Base-by-base conservation (phyloP, 2,888 invertebrate species). In the Sclerodermus sp. region DNA sequence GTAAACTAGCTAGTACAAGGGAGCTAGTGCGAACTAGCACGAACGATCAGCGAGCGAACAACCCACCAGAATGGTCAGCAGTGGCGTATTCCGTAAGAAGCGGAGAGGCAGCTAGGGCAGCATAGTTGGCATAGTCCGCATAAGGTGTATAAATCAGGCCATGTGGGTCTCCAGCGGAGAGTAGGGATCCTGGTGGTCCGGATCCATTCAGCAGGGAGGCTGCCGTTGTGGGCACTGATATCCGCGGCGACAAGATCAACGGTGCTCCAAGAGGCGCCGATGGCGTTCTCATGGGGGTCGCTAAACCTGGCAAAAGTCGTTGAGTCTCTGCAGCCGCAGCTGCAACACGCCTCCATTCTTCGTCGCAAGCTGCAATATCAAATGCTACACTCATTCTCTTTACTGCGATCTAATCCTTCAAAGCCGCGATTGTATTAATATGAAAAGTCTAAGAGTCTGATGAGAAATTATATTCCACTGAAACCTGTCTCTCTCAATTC, bases 61-160 rank as follows among this genome's bases (percentile, higher is more conserved):
- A 90, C 94, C 93, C 93, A 94, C 94, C 94, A 86, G 92, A 89
- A 87, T 93, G 92, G 84, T 93, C 93, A 77, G 93, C 89, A 64
- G 85, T 82, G 67, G 89, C 88, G 84, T 92, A 91, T 80, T 91
- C 89, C 67, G 90, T 87, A 78, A 91, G 87, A 67, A 91, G 84
- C 62, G 91, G 92, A 70, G 90, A 90, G 50, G 86, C 86, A 53
- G 83, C 83, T 70, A 93, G 83, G 54, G 93, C 91, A 14, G 93
- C 91, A 81, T 94, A 94, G 81, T 93, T 91, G 78, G 89, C 90
- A 81, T 93, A 94, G 78, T 94, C 93, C 48, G 88, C 87, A 77
- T 93, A 94, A 37, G 90, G 89, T 14, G 90, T 87, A 83, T 94
- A 95, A 80, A 95, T 91, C 73, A 95, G 87, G 49, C 88, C 87